Percentiles rank a stretch among this genome's conserved stretches.
Conservation (phyloP, 2,888 invertebrate genomes). For the Cephus pygmeus region DNA sequence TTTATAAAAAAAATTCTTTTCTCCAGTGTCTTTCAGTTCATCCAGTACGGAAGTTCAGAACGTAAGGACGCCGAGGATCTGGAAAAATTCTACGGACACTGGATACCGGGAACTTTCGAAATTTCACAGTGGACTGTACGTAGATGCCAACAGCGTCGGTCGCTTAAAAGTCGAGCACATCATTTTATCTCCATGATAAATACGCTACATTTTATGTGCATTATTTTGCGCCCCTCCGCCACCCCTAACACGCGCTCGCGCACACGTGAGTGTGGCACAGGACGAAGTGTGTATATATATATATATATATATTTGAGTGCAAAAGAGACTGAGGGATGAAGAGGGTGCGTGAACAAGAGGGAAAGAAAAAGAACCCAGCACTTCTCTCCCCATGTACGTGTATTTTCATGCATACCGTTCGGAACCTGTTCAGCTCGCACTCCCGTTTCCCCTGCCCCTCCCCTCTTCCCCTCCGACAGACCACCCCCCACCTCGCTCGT, state of each 20-base stretch:
- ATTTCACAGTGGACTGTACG: slow-evolving; percentile 43
- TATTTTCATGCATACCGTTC: slow-evolving; percentile 24
- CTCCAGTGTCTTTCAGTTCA: neutral
- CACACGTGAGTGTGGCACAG: slow-evolving; percentile 15
- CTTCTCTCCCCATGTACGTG: slow-evolving; percentile 31
- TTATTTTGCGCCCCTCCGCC: slow-evolving; percentile 54
- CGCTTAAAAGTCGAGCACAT: slow-evolving; percentile 61
- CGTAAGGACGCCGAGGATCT: neutral
- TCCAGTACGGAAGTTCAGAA: neutral
- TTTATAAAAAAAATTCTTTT: neutral
- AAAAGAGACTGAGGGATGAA: neutral
- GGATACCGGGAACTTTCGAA: slow-evolving; percentile 8
- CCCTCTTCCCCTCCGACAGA: slow-evolving; percentile 27
- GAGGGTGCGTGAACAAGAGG: neutral
- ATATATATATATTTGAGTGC: neutral
- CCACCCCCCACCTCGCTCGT: slow-evolving; percentile 40
- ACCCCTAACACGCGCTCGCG: neutral
- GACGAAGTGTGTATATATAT: neutral
- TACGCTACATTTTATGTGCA: slow-evolving; percentile 65
- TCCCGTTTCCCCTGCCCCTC: slow-evolving; percentile 10
- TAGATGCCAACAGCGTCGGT: slow-evolving; percentile 48
- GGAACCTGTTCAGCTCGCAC: slow-evolving; percentile 14
- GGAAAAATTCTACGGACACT: neutral
- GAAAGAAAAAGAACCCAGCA: slow-evolving; percentile 24
- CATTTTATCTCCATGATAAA: slow-evolving; percentile 65